Base-by-base conservation (phyloP, 2,113 vertebrate genomes). In the Etheostoma cragini region DNA sequence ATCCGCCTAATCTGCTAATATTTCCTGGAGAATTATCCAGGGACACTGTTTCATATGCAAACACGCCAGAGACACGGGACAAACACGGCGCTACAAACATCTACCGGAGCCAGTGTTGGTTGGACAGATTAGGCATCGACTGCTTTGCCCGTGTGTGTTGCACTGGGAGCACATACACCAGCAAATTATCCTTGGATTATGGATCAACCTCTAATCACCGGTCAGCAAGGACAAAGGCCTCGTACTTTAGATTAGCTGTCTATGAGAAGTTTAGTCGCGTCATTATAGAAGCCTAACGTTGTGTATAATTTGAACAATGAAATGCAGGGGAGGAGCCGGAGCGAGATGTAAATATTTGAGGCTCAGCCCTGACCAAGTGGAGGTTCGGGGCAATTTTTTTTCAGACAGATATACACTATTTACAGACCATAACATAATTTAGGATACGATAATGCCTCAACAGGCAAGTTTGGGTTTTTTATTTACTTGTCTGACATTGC, bases 1-100 rank as follows among this genome's bases (percentile, higher is more conserved):
- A 75, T 86, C 78, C 19, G 53, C 76, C 78, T 92, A 86, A 88
- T 90, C 86, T 85, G 86, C 88, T 86, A 78, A 89, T 88, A 91
- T 93, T 87, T 92, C 81, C 87, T 85, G 71, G 75, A 90, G 85
- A 89, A 86, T 92, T 89, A 92, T 86, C 87, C 15, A 83, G 88
- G 89, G 88, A 90, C 71, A 69, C 72, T 70, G 87, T 89, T 93
- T 93, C 87, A 90, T 91, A 91, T 94, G 91, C 82, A 93, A 93
- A 94, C 89, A 87, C 53, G 73, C 74, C 87, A 62, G 84, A 80
- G 77, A 71, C 78, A 85, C 53, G 81, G 57, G 64, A 87, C 90
- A 93, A 94, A 94, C 91, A 86, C 19, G 2, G 38, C 56, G 67
- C 66, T 87, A 84, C 80, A 58, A 88, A 85, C 80, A 54, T 85